Evolutionary conservation across 2,797 vertebrate genomes (phyloP), one percentile per base, ranked within the genome.

Genomic region (Cottoperca gobio): DNA sequence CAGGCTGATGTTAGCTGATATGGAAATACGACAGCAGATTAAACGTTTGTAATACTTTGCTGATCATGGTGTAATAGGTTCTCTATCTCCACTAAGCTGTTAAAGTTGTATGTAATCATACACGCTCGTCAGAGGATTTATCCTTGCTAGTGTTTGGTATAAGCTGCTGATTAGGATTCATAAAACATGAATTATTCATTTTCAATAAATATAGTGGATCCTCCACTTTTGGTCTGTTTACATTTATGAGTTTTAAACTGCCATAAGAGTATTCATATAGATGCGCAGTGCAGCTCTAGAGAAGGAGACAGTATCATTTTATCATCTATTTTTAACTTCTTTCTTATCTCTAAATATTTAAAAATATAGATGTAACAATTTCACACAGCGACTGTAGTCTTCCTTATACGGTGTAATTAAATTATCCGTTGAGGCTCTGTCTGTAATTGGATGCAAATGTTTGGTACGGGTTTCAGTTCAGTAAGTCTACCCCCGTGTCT

Each of bases 1-100:
- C 61, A 71, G 37, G 23, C 87, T 85, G 87, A 73, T 75, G 67
- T 66, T 50, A 2, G 16, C 67, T 72, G 82, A 87, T 90, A 84
- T 48, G 69, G 66, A 74, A 83, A 81, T 53, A 50, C 11, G 10
- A 33, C 31, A 79, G 73, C 74, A 70, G 81, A 87, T 86, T 79
- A 79, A 82, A 83, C 13, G 68, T 74, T 77, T 72, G 43, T 26
- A 35, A 28, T 61, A 49, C 21, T 79, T 68, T 68, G 37, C 60
- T 68, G 65, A 79, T 81, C 65, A 52, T 43, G 68, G 13, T 85
- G 66, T 78, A 76, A 82, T 53, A 23, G 46, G 50, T 59, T 78
- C 68, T 21, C 26, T 39, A 45, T 65, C 50, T 68, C 57, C 28
- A 19, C 19, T 35, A 28, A 61, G 64, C 76, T 48, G 61, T 23